Evolutionary conservation across 1,140 invertebrate genomes (phyloP).

Genomic region (Brachionus paranguensis): DNA sequence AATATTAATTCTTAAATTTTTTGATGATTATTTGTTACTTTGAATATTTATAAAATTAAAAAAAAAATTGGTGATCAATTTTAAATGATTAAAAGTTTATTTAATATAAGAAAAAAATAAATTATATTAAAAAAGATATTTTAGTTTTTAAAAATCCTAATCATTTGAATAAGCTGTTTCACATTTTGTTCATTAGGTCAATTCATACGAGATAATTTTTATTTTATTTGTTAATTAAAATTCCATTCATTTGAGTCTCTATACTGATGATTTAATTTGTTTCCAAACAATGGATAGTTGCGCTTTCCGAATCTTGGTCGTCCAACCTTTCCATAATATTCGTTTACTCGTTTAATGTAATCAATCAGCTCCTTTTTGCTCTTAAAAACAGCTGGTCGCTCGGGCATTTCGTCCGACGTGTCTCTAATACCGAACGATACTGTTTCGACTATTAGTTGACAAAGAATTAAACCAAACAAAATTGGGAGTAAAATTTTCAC

Average conservation of each 20-base stretch:
- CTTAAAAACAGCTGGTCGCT: background rate
- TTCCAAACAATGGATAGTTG: background rate
- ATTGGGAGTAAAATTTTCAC: background rate
- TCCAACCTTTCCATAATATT: constrained; percentile 26
- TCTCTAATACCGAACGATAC: background rate
- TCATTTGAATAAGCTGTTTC: background rate
- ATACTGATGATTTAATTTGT: background rate
- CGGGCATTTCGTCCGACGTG: background rate
- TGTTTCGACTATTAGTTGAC: background rate
- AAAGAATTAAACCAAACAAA: background rate
- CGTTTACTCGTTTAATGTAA: constrained; percentile 17
- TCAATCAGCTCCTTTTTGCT: constrained; percentile 22
- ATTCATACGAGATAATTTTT: background rate
- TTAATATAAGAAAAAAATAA: background rate
- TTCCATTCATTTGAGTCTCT: background rate
- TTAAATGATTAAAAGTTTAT: background rate
- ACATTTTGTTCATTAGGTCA: background rate
- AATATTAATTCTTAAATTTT: too few relatives aligned
- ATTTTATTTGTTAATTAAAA: background rate
- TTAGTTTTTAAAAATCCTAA: background rate
- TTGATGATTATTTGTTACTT: too few relatives aligned
- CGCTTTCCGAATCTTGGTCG: constrained; percentile 35
- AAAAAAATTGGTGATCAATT: background rate
- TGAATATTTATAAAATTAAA: too few relatives aligned
- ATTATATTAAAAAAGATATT: background rate